Evolutionary conservation across 2,888 invertebrate species (phyloP), one percentile per base, ranked within the genome.

Genomic region (Troglohyphantes excavatus): DNA sequence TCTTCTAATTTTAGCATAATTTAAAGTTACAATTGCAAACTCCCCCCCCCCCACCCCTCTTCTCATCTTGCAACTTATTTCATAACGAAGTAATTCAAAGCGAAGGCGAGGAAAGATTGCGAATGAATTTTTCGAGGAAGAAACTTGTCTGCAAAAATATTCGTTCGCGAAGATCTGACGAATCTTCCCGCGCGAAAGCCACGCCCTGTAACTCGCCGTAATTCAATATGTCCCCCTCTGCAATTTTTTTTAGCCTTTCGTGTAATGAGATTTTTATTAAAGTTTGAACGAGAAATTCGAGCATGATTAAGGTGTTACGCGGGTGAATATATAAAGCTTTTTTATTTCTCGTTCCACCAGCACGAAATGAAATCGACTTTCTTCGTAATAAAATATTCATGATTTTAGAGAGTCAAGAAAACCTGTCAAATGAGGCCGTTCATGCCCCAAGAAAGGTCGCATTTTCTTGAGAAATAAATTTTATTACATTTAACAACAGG

Each of bases 181-280:
- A 17, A 26, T 65, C 7, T 27, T 21, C 65, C 23, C 11, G 23
- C 9, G 7, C 6, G 39, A 29, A 26, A 43, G 23, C 84, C 84
- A 75, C 84, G 53, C 84, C 84, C 84, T 29, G 23, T 33, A 68
- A 67, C 59, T 23, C 23, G 21, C 21, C 82, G 61, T 63, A 70
- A 43, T 72, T 82, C 53, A 61, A 26, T 68, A 75, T 46, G 23
- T 29, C 67, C 73, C 81, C 23, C 67, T 65, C 27, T 63, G 61
- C 39, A 61, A 61, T 82, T 82, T 82, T 81, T 72, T 82, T 72
- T 70, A 21, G 27, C 68, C 68, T 46, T 43, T 84, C 63, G 19
- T 75, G 84, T 85, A 85, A 85, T 76, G 84, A 85, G 84, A 76
- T 85, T 85, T 84, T 85, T 85, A 85, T 85, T 85, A 85, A 76